phyloP scores from a whole-genome alignment of 2,113 vertebrate genomes.

The Mormyrus iriodes region DNA sequence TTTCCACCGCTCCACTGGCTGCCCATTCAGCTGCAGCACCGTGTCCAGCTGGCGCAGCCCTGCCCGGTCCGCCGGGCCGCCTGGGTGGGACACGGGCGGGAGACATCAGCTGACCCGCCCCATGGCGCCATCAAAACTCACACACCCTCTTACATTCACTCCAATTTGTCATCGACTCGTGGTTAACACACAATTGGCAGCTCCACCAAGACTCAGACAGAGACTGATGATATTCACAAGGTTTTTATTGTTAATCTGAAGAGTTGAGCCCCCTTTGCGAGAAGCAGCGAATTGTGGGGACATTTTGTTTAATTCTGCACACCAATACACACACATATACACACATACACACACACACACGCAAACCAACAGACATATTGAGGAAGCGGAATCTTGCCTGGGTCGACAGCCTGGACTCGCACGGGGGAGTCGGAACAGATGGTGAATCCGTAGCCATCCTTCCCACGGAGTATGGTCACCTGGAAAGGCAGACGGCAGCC shows the following conservation, averaged over 20 bases:
- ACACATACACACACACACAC: conserved; percentile 10
- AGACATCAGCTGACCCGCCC: background rate
- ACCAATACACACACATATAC: background rate
- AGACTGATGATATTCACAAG: background rate
- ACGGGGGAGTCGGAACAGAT: conserved; percentile 94
- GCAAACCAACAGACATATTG: background rate
- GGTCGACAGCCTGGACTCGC: conserved; percentile 89
- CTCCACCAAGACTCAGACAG: background rate
- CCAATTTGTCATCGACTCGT: background rate
- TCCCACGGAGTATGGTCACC: conserved; percentile 86
- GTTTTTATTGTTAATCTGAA: background rate
- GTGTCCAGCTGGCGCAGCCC: conserved; percentile 87
- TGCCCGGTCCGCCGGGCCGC: conserved; percentile 84
- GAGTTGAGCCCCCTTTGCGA: background rate
- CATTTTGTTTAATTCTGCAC: background rate
- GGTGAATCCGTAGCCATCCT: conserved; percentile 88
- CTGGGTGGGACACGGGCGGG: conserved; percentile 42
- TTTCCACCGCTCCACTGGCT: conserved; percentile 90
- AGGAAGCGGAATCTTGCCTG: conserved; percentile 60
- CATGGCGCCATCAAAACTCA: background rate
- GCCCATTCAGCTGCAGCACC: conserved; percentile 81
- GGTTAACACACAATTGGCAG: background rate
- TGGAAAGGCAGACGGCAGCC: conserved; percentile 48
- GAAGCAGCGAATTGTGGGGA: background rate
- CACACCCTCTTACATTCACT: background rate